These are phyloP conservation scores for Drosophila barbarae DNA, from an alignment of 2,888 invertebrate genomes.

Conservation along the genomic window DNA sequence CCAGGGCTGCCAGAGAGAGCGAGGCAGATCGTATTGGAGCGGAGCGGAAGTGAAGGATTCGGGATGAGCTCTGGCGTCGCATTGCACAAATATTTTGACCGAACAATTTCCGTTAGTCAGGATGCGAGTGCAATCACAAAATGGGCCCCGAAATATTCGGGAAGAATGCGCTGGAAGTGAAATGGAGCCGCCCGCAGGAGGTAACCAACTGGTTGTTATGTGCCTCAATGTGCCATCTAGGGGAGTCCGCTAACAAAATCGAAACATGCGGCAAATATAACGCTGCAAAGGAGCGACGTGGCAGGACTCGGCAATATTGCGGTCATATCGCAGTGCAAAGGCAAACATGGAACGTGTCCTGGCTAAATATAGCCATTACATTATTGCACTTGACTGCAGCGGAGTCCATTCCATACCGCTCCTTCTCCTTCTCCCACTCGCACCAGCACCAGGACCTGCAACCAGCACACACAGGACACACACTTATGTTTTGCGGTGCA, in stretches of 20 bases:
- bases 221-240: conserved; percentile 34
- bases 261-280: conserved; percentile 50
- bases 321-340: conserved; percentile 53
- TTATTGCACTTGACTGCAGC: conserved; percentile 70
- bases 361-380: conserved; percentile 60
- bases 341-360: conserved; percentile 30
- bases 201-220: conserved; percentile 1
- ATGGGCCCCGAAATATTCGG: conserved; percentile 54
- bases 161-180: conserved; percentile 62
- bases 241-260: conserved; percentile 42
- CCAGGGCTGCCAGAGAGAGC: background rate
- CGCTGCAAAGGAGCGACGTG: conserved; percentile 48
- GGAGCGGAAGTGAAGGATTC: conserved; percentile 6
- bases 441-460: background rate
- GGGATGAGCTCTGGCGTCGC: conserved; percentile 21
- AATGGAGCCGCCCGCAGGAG: conserved; percentile 43
- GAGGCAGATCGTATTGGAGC: background rate
- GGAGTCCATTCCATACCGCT: conserved; percentile 47
- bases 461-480: background rate
- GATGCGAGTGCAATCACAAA: conserved; percentile 63
- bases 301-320: conserved; percentile 63
- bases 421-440: background rate
- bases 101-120: conserved; percentile 58
- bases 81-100: conserved; percentile 62
- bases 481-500: conserved; percentile 40